Conservation (phyloP, 2,888 invertebrate genomes). For the Harpagoxenus sublaevis region DNA sequence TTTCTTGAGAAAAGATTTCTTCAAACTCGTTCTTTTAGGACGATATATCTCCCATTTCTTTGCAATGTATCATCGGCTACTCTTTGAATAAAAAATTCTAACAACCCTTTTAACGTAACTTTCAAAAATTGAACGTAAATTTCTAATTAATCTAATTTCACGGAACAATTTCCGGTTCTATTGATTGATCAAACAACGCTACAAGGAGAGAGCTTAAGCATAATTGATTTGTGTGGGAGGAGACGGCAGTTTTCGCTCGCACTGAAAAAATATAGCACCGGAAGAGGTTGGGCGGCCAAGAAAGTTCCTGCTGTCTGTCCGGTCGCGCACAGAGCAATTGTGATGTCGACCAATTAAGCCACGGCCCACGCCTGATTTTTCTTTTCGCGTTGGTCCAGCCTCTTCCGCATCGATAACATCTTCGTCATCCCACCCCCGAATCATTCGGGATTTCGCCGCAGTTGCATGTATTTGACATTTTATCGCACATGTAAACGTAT, state of each 20-base stretch:
- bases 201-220: slow-evolving; percentile 33
- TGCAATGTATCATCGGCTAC: neutral
- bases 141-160: neutral
- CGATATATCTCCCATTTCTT: neutral
- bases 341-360: slow-evolving; percentile 74
- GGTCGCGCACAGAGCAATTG: slow-evolving; percentile 69
- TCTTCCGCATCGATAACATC: slow-evolving; percentile 73
- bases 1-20: neutral
- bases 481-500: neutral
- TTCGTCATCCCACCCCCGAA: slow-evolving; percentile 48
- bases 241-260: slow-evolving; percentile 65
- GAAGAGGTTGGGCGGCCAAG: slow-evolving; percentile 75
- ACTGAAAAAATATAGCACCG: slow-evolving; percentile 70
- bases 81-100: neutral
- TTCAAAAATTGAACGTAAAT: neutral
- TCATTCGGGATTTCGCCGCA: neutral
- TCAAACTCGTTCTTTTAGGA: neutral
- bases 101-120: neutral
- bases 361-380: slow-evolving; percentile 74
- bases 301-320: slow-evolving; percentile 68
- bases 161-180: neutral
- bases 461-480: neutral
- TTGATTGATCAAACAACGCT: neutral
- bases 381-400: slow-evolving; percentile 53
- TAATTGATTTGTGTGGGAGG: slow-evolving; percentile 68